These are phyloP conservation scores for Phylloscopus whistleri DNA, from an alignment of 2,113 vertebrate species.

Conservation along the genomic window DNA sequence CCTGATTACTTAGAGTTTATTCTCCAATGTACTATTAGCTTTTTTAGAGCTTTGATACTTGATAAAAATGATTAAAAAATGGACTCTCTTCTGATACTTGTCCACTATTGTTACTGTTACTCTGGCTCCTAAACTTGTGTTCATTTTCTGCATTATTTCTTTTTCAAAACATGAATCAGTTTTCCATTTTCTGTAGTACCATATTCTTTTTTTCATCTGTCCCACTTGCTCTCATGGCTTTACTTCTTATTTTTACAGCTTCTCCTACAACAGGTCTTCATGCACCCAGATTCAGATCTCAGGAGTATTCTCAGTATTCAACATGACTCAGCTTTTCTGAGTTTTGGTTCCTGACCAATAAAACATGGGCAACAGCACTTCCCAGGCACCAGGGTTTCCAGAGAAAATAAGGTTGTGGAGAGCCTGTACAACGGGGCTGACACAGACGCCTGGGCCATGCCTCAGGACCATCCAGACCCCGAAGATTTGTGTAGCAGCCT, in stretches of 20 bases:
- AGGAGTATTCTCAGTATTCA: neutral
- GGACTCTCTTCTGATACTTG: neutral
- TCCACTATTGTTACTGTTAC: neutral
- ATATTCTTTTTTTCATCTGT: neutral
- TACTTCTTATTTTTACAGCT: neutral
- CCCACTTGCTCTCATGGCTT: neutral
- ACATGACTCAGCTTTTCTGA: neutral
- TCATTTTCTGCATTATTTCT: neutral
- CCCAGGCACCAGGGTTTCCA: neutral
- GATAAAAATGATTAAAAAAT: neutral
- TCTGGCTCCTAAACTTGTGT: neutral
- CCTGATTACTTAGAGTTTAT: neutral
- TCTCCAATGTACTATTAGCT: neutral
- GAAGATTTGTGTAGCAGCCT: neutral
- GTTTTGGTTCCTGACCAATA: neutral
- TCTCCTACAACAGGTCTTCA: neutral
- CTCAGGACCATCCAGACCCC: neutral
- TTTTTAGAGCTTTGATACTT: neutral
- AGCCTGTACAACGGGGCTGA: fast-evolving
- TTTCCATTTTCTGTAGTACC: neutral
- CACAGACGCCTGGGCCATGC: no score
- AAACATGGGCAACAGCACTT: neutral
- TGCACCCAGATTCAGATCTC: neutral
- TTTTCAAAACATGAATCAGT: neutral
- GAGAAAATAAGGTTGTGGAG: neutral